A percentile compares a stretch with the other conserved stretches of the same genome.
phyloP scores from a whole-genome alignment of 2,888 invertebrate species.

The Parochlus steinenii region DNA sequence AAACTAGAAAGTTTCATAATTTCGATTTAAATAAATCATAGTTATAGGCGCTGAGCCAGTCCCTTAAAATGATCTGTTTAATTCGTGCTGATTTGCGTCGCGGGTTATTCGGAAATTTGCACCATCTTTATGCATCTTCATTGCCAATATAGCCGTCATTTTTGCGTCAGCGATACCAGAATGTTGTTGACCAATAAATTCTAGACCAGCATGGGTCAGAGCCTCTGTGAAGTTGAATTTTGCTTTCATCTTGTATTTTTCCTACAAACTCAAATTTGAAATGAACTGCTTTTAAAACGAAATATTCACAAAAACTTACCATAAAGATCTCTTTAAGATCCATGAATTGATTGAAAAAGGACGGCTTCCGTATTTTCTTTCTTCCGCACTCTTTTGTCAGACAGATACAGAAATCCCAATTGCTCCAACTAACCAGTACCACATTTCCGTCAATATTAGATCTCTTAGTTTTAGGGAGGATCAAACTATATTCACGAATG shows the following conservation, averaged over 20 bases:
- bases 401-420: conserved; percentile 45
- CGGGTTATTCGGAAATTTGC: conserved; percentile 34
- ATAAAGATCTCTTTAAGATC: conserved; percentile 38
- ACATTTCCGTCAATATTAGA: conserved; percentile 32
- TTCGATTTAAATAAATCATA: no score
- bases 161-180: conserved; percentile 43
- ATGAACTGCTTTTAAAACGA: conserved; percentile 31
- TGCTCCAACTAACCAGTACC: conserved; percentile 41
- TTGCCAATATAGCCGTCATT: conserved; percentile 40
- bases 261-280: no score
- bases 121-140: conserved; percentile 39
- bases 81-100: conserved; percentile 20
- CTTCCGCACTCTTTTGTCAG: conserved; percentile 38
- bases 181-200: conserved; percentile 41
- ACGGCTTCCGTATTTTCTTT: conserved; percentile 36
- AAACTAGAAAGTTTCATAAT: no score
- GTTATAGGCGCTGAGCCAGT: no score
- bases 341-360: conserved; percentile 39
- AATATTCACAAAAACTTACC: no score
- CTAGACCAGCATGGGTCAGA: conserved; percentile 35
- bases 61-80: no score
- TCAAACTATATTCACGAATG: conserved; percentile 22
- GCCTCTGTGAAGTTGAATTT: conserved; percentile 32
- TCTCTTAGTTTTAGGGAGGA: conserved; percentile 28
- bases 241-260: background rate